A percentile compares a stretch with the other conserved stretches of the same genome.
These are phyloP conservation scores for Sycophila sp. DNA, from an alignment of 1,140 invertebrate species.

Conservation along the genomic window DNA sequence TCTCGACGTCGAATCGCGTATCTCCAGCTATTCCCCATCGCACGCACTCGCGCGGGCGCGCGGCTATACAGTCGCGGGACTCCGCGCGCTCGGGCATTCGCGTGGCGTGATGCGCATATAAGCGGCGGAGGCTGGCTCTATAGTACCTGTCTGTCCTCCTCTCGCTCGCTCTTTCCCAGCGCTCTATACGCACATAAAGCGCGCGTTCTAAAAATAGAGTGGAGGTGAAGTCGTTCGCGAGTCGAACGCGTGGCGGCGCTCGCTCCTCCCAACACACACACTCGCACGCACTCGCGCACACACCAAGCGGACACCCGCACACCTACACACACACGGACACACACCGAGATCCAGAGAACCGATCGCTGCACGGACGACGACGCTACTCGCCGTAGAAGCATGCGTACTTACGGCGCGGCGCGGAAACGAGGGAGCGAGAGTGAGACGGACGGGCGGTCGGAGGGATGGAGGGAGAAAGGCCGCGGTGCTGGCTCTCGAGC, in stretches of 20 bases:
- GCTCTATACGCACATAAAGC: not conserved
- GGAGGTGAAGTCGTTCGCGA: slow-evolving; percentile 20
- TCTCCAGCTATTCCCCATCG: no score
- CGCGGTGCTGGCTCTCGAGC: no score
- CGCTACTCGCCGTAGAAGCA: slow-evolving; percentile 21
- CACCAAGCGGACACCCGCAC: not conserved
- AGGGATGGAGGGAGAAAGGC: no score
- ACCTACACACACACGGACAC: not conserved
- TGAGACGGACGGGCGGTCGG: no score
- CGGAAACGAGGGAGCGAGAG: not conserved
- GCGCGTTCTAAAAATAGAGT: slow-evolving; percentile 10
- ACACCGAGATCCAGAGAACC: not conserved
- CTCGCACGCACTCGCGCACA: not conserved
- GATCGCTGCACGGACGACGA: not conserved
- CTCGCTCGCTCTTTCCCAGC: not conserved
- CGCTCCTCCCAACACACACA: not conserved
- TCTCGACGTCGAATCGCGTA: no score
- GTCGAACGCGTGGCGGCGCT: slow-evolving; percentile 39
- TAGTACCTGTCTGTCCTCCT: not conserved
- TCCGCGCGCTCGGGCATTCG: not conserved
- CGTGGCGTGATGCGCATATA: not conserved
- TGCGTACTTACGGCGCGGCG: slow-evolving; percentile 6
- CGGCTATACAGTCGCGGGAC: not conserved
- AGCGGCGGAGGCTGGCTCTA: no score
- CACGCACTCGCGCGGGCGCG: not conserved